Evolutionary conservation across 2,113 vertebrate species (phyloP), one percentile per base, ranked within the genome.

Genomic region (Lophura nycthemera): DNA sequence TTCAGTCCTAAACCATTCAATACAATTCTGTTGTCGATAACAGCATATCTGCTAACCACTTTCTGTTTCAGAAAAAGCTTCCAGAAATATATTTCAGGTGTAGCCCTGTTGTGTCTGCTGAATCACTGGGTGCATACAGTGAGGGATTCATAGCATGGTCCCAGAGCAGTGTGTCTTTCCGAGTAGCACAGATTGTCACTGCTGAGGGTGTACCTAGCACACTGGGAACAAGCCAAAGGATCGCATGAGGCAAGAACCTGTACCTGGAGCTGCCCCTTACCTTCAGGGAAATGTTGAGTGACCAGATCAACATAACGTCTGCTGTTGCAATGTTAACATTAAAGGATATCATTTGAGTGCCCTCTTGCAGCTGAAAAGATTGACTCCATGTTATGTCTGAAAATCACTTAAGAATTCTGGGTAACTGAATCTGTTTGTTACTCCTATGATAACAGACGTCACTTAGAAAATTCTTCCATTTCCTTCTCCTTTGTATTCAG

Each of bases 91-190:
- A 52, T 29, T 38, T 45, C 30, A 13, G 50, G 20, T 30, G 54
- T 25, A 38, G 13, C 27, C 19, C 36, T 50, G 32, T 13, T 56
- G 47, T 32, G 42, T 40, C 56, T 34, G 19, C 72, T 52, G 48
- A 74, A 59, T 36, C 38, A 27, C 8, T 5, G 15, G 34, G 47
- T 3, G 9, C 2, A 2, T 40, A 34, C 40, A 5, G 0, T 10
- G 48, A 59, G 12, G 61, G 56, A 59, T 52, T 59, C 67, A 27
- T 18, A 38, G 38, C 12, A 4, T 20, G 8, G 32, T 20, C 29
- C 61, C 36, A 13, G 67, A 36, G 47, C n/a, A 40, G 40, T 61
- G 45, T 32, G 66, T 73, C 47, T 19, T 61, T 40, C 40, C 34
- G 30, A 63, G 27, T 10, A 52, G 47, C 67, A 47, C 54, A 63